Evolutionary conservation across 2,113 vertebrate species (phyloP).

Genomic region (Ophthalmolycus amberensis): DNA sequence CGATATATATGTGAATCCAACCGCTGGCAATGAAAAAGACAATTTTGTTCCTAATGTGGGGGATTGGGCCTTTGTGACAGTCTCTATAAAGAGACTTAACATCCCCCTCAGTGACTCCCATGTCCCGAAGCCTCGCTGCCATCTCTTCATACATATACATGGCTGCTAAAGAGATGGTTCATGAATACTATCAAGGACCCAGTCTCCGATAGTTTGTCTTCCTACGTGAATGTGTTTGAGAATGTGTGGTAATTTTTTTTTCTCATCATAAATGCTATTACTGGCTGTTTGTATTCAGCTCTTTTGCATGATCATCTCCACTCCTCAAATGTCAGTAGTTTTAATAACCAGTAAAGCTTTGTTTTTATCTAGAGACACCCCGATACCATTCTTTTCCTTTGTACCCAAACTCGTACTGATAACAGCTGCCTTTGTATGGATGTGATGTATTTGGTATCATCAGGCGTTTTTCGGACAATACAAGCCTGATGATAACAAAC

Average conservation of each 20-base stretch:
- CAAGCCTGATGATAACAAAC: too few relatives aligned
- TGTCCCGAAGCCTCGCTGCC: slow-evolving; percentile 50
- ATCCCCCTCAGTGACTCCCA: slow-evolving; percentile 47
- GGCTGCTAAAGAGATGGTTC: slow-evolving; percentile 59
- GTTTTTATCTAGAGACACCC: slow-evolving; percentile 21
- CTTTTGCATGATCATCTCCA: slow-evolving; percentile 48
- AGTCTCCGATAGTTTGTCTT: slow-evolving; percentile 24
- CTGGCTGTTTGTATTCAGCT: slow-evolving; percentile 43
- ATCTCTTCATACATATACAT: slow-evolving; percentile 75
- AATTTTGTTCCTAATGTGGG: slow-evolving; percentile 65
- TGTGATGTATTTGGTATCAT: too few relatives aligned
- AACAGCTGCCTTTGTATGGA: too few relatives aligned
- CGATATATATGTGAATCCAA: slow-evolving; percentile 58
- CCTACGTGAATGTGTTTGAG: slow-evolving; percentile 54
- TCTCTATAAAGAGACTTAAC: slow-evolving; percentile 66
- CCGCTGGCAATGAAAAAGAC: slow-evolving; percentile 57
- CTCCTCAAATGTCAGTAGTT: background rate
- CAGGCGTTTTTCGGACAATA: too few relatives aligned
- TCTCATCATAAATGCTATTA: slow-evolving; percentile 50
- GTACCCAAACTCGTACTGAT: too few relatives aligned
- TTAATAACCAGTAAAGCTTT: background rate
- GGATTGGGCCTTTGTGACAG: slow-evolving; percentile 65
- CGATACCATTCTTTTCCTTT: too few relatives aligned
- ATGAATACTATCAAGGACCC: slow-evolving; percentile 69
- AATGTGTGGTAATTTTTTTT: slow-evolving; percentile 2